These are phyloP conservation scores for Drosophila sproati DNA, from an alignment of 1,140 invertebrate genomes.

Conservation along the genomic window DNA sequence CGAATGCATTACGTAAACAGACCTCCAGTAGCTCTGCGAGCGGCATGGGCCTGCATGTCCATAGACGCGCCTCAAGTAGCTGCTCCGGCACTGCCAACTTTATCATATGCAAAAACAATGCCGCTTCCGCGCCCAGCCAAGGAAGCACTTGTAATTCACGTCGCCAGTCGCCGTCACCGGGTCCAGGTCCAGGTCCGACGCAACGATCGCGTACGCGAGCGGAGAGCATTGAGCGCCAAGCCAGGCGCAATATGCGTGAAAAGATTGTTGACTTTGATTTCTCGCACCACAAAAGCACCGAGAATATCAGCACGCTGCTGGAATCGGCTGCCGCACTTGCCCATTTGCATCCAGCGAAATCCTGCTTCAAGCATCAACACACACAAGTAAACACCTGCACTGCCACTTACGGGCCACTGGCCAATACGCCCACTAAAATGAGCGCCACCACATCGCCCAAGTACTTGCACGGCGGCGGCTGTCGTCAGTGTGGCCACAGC, in stretches of 20 bases:
- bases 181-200: conserved; percentile 54
- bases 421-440: conserved; percentile 29
- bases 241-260: conserved; percentile 70
- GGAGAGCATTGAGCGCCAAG: conserved; percentile 78
- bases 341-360: conserved; percentile 76
- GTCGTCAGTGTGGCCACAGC: conserved; percentile 79
- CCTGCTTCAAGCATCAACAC: conserved; percentile 80
- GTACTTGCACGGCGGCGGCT: conserved; percentile 65
- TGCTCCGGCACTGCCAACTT: conserved; percentile 74
- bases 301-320: conserved; percentile 69
- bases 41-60: conserved; percentile 50
- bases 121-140: conserved; percentile 27
- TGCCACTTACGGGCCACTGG: conserved; percentile 41
- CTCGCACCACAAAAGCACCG: conserved; percentile 81
- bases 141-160: conserved; percentile 37
- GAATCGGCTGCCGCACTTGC: conserved; percentile 45
- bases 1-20: conserved; percentile 74
- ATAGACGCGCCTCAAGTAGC: conserved; percentile 70
- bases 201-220: conserved; percentile 65
- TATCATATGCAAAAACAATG: conserved; percentile 66
- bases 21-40: conserved; percentile 64
- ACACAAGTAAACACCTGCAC: conserved; percentile 65
- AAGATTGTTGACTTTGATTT: conserved; percentile 84
- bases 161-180: conserved; percentile 68
- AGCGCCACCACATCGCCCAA: conserved; percentile 54